Evolutionary conservation across 2,113 vertebrate species (phyloP).

Genomic region (Tragelaphus scriptus): DNA sequence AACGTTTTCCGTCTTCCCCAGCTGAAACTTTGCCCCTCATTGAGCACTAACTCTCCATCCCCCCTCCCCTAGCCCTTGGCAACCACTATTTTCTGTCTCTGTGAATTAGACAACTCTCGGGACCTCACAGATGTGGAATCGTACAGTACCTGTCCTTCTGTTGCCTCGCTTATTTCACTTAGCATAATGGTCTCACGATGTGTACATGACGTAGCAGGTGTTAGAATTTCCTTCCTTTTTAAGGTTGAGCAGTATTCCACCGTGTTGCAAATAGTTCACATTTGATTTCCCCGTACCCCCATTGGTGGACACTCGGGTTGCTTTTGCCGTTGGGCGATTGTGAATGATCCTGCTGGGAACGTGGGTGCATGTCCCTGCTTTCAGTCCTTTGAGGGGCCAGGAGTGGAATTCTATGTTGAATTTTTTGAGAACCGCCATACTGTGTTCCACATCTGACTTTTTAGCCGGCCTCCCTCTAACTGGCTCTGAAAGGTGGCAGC

Average conservation of each 20-base stretch:
- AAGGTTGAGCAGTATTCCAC: background rate
- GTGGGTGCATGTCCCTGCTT: fast-evolving
- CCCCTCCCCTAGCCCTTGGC: background rate
- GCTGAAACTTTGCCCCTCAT: background rate
- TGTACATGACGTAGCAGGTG: fast-evolving
- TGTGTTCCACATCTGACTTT: background rate
- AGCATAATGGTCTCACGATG: fast-evolving
- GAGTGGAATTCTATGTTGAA: background rate
- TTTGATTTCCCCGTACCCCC: fast-evolving
- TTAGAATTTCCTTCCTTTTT: background rate
- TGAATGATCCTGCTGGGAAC: fast-evolving
- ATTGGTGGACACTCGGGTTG: fast-evolving
- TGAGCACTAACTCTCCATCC: too few relatives aligned
- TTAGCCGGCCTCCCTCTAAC: background rate
- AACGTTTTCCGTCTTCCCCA: background rate
- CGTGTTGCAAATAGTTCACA: fast-evolving
- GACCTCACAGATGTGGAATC: background rate
- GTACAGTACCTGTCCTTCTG: fast-evolving
- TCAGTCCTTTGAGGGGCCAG: background rate
- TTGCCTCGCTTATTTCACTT: background rate
- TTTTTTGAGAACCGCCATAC: fast-evolving
- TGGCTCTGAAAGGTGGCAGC: background rate
- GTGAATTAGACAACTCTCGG: fast-evolving
- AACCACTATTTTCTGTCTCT: background rate
- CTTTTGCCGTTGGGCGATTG: fast-evolving